Evolutionary conservation across 2,797 vertebrate genomes (phyloP).

Genomic region (Carcharodon carcharias): DNA sequence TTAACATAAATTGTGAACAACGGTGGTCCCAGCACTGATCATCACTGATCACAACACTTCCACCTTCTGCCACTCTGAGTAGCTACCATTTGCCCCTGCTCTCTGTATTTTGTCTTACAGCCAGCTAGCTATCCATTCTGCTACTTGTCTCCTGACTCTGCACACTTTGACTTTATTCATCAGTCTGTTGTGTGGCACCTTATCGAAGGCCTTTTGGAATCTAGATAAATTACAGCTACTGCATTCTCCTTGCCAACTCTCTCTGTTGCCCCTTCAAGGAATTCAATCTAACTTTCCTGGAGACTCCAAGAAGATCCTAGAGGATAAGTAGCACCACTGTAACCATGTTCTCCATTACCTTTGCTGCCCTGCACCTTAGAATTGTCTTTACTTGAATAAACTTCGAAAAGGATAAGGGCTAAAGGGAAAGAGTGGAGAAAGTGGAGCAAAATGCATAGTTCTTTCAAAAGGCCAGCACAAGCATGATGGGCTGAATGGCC

Average conservation of each 20-base stretch:
- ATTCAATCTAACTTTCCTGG: neutral
- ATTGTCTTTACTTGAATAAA: neutral
- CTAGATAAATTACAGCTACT: neutral
- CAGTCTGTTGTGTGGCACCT: neutral
- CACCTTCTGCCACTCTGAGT: neutral
- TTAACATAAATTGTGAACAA: neutral
- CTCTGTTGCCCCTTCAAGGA: neutral
- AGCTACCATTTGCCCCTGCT: neutral
- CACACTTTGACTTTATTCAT: neutral
- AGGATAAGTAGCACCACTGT: neutral
- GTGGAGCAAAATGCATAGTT: neutral
- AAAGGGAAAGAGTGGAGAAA: neutral
- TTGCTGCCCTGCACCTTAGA: neutral
- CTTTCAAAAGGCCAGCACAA: neutral
- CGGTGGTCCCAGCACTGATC: neutral
- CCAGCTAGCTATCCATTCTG: neutral
- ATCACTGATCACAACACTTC: neutral
- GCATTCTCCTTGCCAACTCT: neutral
- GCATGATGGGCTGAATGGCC: neutral
- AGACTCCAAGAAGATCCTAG: neutral
- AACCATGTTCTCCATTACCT: neutral
- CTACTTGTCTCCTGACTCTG: neutral
- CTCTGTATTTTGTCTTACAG: too few relatives aligned
- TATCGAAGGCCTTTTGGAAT: neutral
- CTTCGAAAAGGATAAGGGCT: neutral